Evolutionary conservation across 2,888 invertebrate species (phyloP).

Genomic region (Andrena chrysosceles): DNA sequence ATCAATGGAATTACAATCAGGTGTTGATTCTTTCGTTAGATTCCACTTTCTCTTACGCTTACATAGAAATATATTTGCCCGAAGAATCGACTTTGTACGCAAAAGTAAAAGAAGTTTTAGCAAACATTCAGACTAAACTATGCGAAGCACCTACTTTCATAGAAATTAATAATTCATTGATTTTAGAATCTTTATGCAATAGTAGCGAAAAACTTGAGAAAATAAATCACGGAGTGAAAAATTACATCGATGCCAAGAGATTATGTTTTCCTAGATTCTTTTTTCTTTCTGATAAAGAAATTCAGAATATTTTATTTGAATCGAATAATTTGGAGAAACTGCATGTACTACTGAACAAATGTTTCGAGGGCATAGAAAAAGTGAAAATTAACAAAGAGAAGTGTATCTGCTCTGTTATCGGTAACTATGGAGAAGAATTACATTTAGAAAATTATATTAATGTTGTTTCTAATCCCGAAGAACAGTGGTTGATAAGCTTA

Average conservation of each 20-base stretch:
- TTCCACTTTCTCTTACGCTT: slow-evolving; percentile 89
- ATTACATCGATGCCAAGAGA: slow-evolving; percentile 89
- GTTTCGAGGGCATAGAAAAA: slow-evolving; percentile 89
- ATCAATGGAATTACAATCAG: slow-evolving; percentile 89
- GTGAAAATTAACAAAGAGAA: slow-evolving; percentile 86
- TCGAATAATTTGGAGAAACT: slow-evolving; percentile 88
- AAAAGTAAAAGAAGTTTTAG: slow-evolving; percentile 85
- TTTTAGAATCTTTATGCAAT: slow-evolving; percentile 81
- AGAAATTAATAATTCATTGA: slow-evolving; percentile 71
- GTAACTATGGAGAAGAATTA: slow-evolving; percentile 87
- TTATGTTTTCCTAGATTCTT: slow-evolving; percentile 90
- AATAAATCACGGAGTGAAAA: slow-evolving; percentile 88
- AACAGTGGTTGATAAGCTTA: slow-evolving; percentile 89
- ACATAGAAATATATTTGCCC: slow-evolving; percentile 88
- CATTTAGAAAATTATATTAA: slow-evolving; percentile 79
- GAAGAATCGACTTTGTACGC: slow-evolving; percentile 88
- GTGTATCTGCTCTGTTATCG: slow-evolving; percentile 88
- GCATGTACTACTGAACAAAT: slow-evolving; percentile 89
- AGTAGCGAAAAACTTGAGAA: slow-evolving; percentile 87
- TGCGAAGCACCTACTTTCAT: slow-evolving; percentile 72
- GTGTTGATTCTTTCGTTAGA: slow-evolving; percentile 88
- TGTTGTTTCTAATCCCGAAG: slow-evolving; percentile 87
- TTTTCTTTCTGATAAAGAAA: slow-evolving; percentile 91
- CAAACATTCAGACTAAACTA: slow-evolving; percentile 81
- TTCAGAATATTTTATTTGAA: slow-evolving; percentile 90